A percentile compares a stretch with the other conserved stretches of the same genome.
Evolutionary conservation across 2,113 vertebrate genomes (phyloP).

Genomic region (Ageneiosus marmoratus): DNA sequence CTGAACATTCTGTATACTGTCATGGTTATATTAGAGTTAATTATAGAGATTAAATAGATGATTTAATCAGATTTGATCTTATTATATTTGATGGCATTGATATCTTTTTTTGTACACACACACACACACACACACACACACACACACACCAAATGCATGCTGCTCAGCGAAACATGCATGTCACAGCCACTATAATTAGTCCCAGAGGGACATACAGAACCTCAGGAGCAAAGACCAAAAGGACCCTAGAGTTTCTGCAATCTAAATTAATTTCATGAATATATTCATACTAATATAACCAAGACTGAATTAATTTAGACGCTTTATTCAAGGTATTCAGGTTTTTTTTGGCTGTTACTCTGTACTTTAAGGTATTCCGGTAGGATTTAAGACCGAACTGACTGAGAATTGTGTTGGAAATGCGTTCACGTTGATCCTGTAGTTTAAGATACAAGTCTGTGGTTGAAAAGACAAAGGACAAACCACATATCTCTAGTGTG

Average conservation of each 20-base stretch:
- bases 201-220: conserved; percentile 65
- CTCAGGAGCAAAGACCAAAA: conserved; percentile 51
- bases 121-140: conserved; percentile 38
- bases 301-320: conserved; percentile 47
- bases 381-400: conserved; percentile 3
- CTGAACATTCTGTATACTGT: not conserved
- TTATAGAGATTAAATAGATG: conserved; percentile 5
- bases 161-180: conserved; percentile 56
- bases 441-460: conserved; percentile 1
- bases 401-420: not conserved
- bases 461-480: not conserved
- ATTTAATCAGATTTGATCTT: not conserved
- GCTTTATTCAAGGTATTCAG: conserved; percentile 16
- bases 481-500: not conserved
- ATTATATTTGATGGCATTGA: conserved; percentile 9
- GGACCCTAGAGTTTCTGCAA: conserved; percentile 50
- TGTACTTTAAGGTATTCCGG: conserved; percentile 5
- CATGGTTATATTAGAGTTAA: not conserved
- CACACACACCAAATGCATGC: conserved; percentile 32
- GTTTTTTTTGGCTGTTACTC: conserved; percentile 21
- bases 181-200: conserved; percentile 70
- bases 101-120: conserved; percentile 30
- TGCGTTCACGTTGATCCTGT: not conserved
- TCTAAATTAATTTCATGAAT: conserved; percentile 53
- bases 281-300: conserved; percentile 43